These are phyloP conservation scores for Spilarctia lutea DNA, from an alignment of 2,888 invertebrate genomes.

Conservation along the genomic window DNA sequence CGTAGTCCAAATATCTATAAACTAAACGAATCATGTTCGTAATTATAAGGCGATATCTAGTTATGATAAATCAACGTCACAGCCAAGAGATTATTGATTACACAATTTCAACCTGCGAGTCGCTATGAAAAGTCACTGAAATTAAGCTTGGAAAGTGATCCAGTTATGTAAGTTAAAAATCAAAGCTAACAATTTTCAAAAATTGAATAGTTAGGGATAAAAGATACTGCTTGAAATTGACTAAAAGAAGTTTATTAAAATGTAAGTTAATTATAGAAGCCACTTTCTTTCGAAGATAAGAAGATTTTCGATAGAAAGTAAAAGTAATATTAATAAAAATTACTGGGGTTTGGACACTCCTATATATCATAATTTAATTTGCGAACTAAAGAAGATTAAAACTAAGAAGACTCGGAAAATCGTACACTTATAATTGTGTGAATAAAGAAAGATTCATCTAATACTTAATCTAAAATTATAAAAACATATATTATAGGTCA, in stretches of 20 bases:
- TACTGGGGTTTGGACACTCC: neutral
- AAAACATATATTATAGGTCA: conserved; percentile 1
- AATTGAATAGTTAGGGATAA: neutral
- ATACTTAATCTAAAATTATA: neutral
- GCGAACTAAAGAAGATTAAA: neutral
- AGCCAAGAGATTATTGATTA: neutral
- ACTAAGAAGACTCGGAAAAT: neutral
- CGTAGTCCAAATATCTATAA: no score
- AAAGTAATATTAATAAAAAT: neutral
- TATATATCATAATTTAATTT: neutral
- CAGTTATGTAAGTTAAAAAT: neutral
- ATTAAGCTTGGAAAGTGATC: neutral
- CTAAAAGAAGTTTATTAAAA: no score
- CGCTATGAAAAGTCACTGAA: neutral
- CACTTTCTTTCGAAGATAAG: no score
- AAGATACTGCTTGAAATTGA: neutral
- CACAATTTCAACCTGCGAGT: neutral
- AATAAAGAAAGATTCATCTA: neutral
- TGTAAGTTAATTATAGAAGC: no score
- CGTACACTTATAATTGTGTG: neutral
- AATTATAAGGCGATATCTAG: no score
- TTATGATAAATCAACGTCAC: no score
- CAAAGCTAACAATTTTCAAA: neutral
- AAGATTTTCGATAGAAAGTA: neutral
- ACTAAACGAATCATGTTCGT: no score